phyloP scores from a whole-genome alignment of 2,888 invertebrate genomes.

The Petrolisthes cinctipes region DNA sequence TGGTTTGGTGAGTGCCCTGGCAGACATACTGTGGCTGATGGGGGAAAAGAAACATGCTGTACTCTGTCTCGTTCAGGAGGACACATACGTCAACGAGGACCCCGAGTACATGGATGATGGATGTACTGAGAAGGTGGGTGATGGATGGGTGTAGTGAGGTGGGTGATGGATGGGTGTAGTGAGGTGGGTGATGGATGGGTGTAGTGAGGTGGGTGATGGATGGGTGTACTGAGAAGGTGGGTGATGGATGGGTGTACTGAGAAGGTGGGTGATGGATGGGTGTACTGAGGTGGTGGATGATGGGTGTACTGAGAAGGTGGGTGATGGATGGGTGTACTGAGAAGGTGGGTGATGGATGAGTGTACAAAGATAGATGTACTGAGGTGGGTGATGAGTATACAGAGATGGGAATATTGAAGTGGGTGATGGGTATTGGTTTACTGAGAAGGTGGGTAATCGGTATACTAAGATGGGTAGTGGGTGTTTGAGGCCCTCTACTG shows the following conservation, averaged over 20 bases:
- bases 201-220: not conserved
- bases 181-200: not conserved
- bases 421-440: no score
- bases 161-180: not conserved
- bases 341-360: not conserved
- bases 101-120: slow-evolving; percentile 45
- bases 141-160: not conserved
- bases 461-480: no score
- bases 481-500: no score
- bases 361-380: not conserved
- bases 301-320: not conserved
- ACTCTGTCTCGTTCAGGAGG: slow-evolving; percentile 46
- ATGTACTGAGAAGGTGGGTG: slow-evolving; percentile 50
- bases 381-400: not conserved
- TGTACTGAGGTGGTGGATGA: not conserved
- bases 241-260: not conserved
- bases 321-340: no score
- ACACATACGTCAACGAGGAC: slow-evolving; percentile 18
- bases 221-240: not conserved
- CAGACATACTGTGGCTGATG: slow-evolving; percentile 58
- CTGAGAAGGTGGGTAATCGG: no score
- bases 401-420: no score
- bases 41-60: slow-evolving; percentile 49
- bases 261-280: not conserved
- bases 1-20: slow-evolving; percentile 44